These are phyloP conservation scores for Heterodera carotae DNA, from an alignment of 1,140 invertebrate species.

Conservation along the genomic window DNA sequence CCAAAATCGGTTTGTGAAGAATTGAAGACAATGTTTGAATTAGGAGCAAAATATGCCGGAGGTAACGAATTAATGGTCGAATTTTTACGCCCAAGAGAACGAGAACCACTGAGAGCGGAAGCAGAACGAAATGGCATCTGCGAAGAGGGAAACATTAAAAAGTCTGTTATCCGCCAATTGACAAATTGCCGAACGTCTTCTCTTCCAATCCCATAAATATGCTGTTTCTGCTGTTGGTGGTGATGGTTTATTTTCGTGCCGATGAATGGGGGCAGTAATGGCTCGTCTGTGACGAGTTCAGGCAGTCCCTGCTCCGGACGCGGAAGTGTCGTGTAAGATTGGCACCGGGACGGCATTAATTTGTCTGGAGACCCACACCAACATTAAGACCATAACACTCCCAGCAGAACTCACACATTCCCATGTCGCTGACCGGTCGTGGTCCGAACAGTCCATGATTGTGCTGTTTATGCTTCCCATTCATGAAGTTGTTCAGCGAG, in stretches of 20 bases:
- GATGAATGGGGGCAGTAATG: slow-evolving; percentile 15
- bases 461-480: slow-evolving; percentile 8
- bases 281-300: slow-evolving; percentile 28
- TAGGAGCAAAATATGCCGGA: neutral
- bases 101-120: slow-evolving; percentile 11
- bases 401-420: slow-evolving; percentile 36
- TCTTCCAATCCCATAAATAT: neutral
- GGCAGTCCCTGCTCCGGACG: slow-evolving; percentile 44
- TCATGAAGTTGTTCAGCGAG: neutral
- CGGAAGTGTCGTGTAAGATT: slow-evolving; percentile 50
- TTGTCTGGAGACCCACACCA: neutral
- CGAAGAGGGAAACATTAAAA: neutral
- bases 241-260: slow-evolving; percentile 5
- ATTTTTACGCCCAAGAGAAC: slow-evolving; percentile 22
- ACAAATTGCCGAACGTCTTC: slow-evolving; percentile 7
- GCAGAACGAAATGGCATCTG: slow-evolving; percentile 17
- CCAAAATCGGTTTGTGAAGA: slow-evolving; percentile 16
- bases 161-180: too few relatives aligned
- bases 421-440: slow-evolving; percentile 45
- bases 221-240: too few relatives aligned
- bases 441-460: slow-evolving; percentile 20
- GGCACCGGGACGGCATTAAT: slow-evolving; percentile 42
- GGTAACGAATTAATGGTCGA: slow-evolving; percentile 16
- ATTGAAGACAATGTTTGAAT: slow-evolving; percentile 1
- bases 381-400: neutral